phyloP scores from a whole-genome alignment of 2,888 invertebrate genomes.

The Hypomecis punctinalis region DNA sequence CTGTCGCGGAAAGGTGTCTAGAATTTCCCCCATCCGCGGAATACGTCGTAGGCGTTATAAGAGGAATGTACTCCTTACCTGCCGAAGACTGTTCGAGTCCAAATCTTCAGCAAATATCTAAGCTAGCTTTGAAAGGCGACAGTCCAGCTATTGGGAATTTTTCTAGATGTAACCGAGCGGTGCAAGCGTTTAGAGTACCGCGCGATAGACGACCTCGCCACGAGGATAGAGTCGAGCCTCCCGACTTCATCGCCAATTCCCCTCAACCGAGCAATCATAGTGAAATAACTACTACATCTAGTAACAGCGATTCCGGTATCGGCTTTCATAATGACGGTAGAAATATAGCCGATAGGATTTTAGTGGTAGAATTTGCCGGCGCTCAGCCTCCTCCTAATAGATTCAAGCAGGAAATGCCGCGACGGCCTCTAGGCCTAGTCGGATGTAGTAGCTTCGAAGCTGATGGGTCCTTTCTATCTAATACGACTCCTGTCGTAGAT shows the following conservation, averaged over 20 bases:
- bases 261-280: slow-evolving; percentile 94
- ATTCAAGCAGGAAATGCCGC: slow-evolving; percentile 67
- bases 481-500: slow-evolving; percentile 81
- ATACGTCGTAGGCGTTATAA: slow-evolving; percentile 89
- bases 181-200: slow-evolving; percentile 60
- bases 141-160: slow-evolving; percentile 76
- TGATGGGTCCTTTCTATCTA: slow-evolving; percentile 77
- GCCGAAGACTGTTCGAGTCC: slow-evolving; percentile 75
- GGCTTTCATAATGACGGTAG: slow-evolving; percentile 96
- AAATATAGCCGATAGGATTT: slow-evolving; percentile 92
- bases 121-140: slow-evolving; percentile 73
- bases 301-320: slow-evolving; percentile 97
- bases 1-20: slow-evolving; percentile 91
- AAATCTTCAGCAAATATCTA: slow-evolving; percentile 73
- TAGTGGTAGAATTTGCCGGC: slow-evolving; percentile 90
- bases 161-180: slow-evolving; percentile 67
- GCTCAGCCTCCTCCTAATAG: slow-evolving; percentile 66
- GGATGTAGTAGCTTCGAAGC: slow-evolving; percentile 77
- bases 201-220: slow-evolving; percentile 68
- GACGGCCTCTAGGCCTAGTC: slow-evolving; percentile 72
- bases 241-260: slow-evolving; percentile 88
- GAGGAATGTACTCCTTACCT: slow-evolving; percentile 89
- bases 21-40: slow-evolving; percentile 96
- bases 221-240: slow-evolving; percentile 73
- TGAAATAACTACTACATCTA: slow-evolving; percentile 92